Base-by-base conservation (phyloP, 2,797 vertebrate genomes). In the Coccyzus lansbergi region DNA sequence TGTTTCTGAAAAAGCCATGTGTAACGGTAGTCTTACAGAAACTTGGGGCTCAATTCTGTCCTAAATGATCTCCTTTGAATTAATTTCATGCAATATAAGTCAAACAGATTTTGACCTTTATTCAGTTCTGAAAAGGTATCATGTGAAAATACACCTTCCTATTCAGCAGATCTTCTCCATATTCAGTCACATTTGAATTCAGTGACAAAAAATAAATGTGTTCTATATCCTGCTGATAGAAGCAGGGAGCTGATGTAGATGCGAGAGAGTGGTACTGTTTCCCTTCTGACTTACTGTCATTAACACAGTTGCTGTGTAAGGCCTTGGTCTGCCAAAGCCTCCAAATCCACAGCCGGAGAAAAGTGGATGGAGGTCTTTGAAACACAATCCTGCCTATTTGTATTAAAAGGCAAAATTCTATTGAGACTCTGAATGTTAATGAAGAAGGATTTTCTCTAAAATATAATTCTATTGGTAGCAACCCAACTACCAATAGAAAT, bases 21-120 rank as follows among this genome's bases (percentile, higher is more conserved):
- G 83, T 76, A 90, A 79, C 34, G 80, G 78, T 44, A 81, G 49
- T 87, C 69, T 52, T 82, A 60, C 15, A 67, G 56, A 38, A 70
- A 56, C 68, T 70, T 53, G 48, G 38, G 70, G n/a, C 55, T 80
- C 72, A 86, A 90, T 95, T 93, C 46, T 80, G n/a, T 64, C 84
- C 80, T 88, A 78, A 95, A 80, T 82, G 16, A 77, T 93, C 49
- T 60, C 26, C 28, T 91, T 75, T 90, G 74, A 87, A 86, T 91
- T 81, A 90, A 95, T 86, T 83, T 86, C 46, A 88, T 76, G 80
- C 91, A 78, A 88, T 42, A n/a, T 60, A 93, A 91, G 81, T 93
- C 60, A 84, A 94, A 88, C 69, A 86, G 81, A 75, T 92, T 95
- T 96, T 95, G 95, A 95, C 90, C 91, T 87, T 91, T 94, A 63